Base-by-base conservation (phyloP, 1,140 invertebrate genomes). In the Eumaeus atala region DNA sequence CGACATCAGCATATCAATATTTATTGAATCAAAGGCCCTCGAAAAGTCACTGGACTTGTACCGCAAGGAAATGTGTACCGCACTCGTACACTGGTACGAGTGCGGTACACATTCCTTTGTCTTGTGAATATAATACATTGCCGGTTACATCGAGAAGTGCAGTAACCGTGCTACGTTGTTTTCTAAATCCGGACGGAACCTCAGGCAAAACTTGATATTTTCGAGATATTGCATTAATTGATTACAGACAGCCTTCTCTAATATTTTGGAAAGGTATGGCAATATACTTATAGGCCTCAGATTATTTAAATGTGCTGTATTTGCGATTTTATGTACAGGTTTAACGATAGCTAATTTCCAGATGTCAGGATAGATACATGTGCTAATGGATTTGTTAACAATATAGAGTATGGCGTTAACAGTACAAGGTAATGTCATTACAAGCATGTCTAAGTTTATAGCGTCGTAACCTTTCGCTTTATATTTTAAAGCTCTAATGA, bases 251-350 rank as follows among this genome's bases (percentile, higher is more conserved):
- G 42, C 47, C 48, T 60, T 64, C 28, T 64, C 58, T 8, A 61
- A 28, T 10, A 61, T 34, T 35, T 64, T 64, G 9, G 62, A 60
- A 9, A 64, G 8, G 36, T 37, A 61, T 0, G 64, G 64, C 1
- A 67, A 28, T 16, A 67, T 62, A 44, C 59, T 64, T 14, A 64
- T 64, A 1, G 62, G 62, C 38, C 66, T 48, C 2, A 68, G 48
- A 37, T 68, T 62, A 42, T 64, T 62, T 0, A 62, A 14, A 17
- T 56, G 51, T 2, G n/a, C 9, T 7, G 58, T 53, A 28, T 56
- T 51, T 5, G 16, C 9, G 4, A 21, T 28, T 53, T 67, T 67
- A 33, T 62, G 59, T 9, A 67, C 3, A 3, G 65, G 61, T 10
- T 18, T 17, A 7, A 67, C 40, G 12, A 63, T 48, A 16, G 61